Conservation (phyloP, 2,113 vertebrate species). For the Colaptes auratus region DNA sequence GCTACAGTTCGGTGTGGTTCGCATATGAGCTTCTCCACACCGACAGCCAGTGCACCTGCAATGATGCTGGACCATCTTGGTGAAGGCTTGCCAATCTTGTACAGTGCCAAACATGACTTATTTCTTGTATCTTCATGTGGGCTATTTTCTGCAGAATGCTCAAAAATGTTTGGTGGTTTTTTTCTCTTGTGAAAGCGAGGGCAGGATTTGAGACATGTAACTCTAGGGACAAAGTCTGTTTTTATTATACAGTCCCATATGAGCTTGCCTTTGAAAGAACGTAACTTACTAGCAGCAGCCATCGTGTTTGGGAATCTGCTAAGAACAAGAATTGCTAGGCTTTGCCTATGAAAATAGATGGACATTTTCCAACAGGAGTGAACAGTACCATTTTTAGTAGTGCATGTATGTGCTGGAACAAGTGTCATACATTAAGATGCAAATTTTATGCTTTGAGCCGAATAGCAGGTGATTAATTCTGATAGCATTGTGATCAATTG, state of each 20-base stretch:
- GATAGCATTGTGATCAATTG: conserved; percentile 68
- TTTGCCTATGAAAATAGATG: background rate
- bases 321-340: background rate
- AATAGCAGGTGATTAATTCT: conserved; percentile 78
- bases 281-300: background rate
- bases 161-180: background rate
- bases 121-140: background rate
- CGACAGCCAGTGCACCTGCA: conserved; percentile 13
- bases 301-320: background rate
- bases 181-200: background rate
- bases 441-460: conserved; percentile 77
- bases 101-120: background rate
- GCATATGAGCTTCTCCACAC: background rate
- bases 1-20: background rate
- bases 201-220: background rate
- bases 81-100: background rate
- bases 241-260: background rate
- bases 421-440: conserved; percentile 74
- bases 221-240: background rate
- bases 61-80: background rate
- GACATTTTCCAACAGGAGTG: background rate
- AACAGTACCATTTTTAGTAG: background rate
- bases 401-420: background rate
- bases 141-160: background rate
- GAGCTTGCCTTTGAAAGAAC: background rate